Conservation (phyloP, 2,797 vertebrate genomes). For the Chiroxiphia lanceolata region DNA sequence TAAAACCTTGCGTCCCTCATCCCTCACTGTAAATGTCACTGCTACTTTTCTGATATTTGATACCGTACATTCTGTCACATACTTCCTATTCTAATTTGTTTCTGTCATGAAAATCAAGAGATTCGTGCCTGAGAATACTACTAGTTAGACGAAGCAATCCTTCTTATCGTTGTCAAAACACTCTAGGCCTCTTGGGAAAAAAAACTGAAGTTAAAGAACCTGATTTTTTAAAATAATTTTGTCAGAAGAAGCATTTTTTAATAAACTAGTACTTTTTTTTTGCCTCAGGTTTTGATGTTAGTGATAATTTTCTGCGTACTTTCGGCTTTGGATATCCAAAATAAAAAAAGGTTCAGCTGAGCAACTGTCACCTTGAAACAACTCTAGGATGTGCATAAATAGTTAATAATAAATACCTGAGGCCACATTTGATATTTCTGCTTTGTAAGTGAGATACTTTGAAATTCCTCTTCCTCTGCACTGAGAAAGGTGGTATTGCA, state of each 20-base stretch:
- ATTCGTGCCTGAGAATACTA: neutral
- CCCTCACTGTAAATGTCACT: neutral
- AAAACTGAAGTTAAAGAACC: neutral
- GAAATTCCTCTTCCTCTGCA: neutral
- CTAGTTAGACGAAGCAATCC: neutral
- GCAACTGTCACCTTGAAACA: neutral
- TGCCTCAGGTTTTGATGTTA: neutral
- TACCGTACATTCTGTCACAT: neutral
- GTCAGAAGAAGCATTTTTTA: neutral
- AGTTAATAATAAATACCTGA: neutral
- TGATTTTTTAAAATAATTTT: neutral
- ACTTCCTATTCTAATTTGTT: neutral
- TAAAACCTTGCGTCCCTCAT: neutral
- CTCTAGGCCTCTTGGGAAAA: neutral
- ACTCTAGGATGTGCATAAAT: neutral
- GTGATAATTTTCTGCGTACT: neutral
- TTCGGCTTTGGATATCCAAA: neutral
- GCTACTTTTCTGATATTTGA: neutral
- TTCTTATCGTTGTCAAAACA: neutral
- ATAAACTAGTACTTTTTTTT: neutral
- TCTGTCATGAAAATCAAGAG: neutral
- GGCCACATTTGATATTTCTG: neutral
- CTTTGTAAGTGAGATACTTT: neutral
- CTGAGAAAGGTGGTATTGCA: neutral
- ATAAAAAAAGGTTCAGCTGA: neutral